Base-by-base conservation (phyloP, 2,888 invertebrate species). In the Apomyelois bistriatella region DNA sequence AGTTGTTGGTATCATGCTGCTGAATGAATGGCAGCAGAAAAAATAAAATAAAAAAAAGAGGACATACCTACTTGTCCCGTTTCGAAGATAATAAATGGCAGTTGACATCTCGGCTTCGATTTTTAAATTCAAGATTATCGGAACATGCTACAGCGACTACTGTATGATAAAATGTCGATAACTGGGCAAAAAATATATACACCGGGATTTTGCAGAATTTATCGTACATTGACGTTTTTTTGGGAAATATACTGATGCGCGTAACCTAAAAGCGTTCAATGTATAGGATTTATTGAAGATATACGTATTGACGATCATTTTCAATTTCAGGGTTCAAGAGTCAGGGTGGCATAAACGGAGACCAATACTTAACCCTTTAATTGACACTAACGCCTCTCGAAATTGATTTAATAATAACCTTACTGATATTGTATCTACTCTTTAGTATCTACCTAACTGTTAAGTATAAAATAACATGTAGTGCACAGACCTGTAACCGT, bases 41-140 rank as follows among this genome's bases (percentile, higher is more conserved):
- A 12, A 43, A 8, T 6, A 22, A 5, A 17, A 28, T 9, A 43
- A 30, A 12, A 43, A 8, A 12, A 22, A 5, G 17, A 22, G 2
- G 7, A 30, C 12, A 30, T 13, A 13, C 43, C 4, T 22, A 41
- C 41, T 10, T 41, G 30, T 41, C 41, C 16, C n/a, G 10, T 43
- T 43, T 43, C 30, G 43, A 43, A 43, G 22, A 42, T 10, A 43
- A 38, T 30, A 43, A 43, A 43, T 30, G 43, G 43, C 13, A 43
- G 43, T 12, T 43, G 43, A 43, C 43, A 43, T 43, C 43, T 30
- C 43, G 41, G 1, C 22, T 36, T 42, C 22, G 22, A 42, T 22
- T 30, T 30, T 43, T 30, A 43, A 43, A 30, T 3, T 43, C 30
- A 3, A 12, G 8, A 43, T 42, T 30, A 43, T 43, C 43, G 12